phyloP scores from a whole-genome alignment of 1,140 invertebrate species.

The Halyomorpha halys region DNA sequence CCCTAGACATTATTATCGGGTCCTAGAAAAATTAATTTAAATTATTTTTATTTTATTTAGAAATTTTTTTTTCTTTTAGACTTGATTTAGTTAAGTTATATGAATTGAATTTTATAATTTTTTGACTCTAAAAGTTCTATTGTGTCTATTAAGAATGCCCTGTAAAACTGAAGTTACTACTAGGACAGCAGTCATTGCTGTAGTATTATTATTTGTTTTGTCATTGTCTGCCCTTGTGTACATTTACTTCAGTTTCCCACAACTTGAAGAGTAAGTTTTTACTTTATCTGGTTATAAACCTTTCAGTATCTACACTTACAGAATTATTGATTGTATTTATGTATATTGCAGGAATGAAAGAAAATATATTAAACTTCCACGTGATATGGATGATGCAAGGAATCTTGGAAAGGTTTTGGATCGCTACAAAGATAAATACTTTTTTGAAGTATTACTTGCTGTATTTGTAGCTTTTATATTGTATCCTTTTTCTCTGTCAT shows the following conservation, averaged over 20 bases:
- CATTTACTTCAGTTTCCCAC: constrained; percentile 67
- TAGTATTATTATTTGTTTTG: constrained; percentile 21
- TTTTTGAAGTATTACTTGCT: constrained; percentile 78
- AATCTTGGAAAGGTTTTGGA: constrained; percentile 81
- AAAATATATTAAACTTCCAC: constrained; percentile 80
- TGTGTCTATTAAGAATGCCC: background rate
- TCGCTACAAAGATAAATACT: constrained; percentile 90
- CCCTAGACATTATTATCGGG: too few relatives aligned
- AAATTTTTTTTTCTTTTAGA: too few relatives aligned
- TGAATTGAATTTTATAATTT: too few relatives aligned
- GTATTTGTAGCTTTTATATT: constrained; percentile 93
- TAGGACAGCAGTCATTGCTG: constrained; percentile 19
- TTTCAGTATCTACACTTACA: background rate
- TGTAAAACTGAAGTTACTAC: constrained; percentile 16
- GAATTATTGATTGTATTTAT: too few relatives aligned
- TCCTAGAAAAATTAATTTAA: too few relatives aligned
- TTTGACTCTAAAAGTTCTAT: too few relatives aligned
- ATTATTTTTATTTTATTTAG: too few relatives aligned
- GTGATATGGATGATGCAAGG: constrained; percentile 93
- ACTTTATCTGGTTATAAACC: background rate
- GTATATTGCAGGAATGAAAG: constrained; percentile 63
- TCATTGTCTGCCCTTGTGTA: constrained; percentile 43
- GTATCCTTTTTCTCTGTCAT: constrained; percentile 82
- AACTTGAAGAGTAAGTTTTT: constrained; percentile 67
- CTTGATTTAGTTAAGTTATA: too few relatives aligned